Base-by-base conservation (phyloP, 2,113 vertebrate genomes). In the Morone saxatilis region DNA sequence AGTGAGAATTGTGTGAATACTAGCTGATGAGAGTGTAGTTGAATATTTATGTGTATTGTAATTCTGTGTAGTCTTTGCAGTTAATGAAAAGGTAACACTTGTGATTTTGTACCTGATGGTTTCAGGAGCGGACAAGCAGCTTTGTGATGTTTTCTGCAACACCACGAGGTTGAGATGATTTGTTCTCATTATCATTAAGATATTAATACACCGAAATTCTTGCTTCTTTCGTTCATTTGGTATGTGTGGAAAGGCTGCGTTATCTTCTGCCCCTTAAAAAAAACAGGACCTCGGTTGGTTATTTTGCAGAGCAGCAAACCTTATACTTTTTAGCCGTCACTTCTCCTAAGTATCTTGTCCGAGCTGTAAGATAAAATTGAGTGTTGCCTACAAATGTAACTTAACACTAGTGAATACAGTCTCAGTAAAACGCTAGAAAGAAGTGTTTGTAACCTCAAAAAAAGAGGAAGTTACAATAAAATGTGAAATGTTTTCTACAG, bases 41-140 rank as follows among this genome's bases (percentile, higher is more conserved):
- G 50, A 80, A 76, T 83, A 86, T 78, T 51, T 83, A 25, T 76
- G 54, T 88, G 85, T 83, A 50, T 63, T 25, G 84, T 88, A 71
- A 73, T 84, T 87, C 45, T 74, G 72, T 91, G 71, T 90, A 38
- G 81, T 77, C 53, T 81, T 86, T 84, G 79, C 70, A 51, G 66
- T 84, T 53, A 7, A 74, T 76, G 81, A 59, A 80, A 87, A 82
- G 86, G 71, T 85, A 72, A 78, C 76, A 74, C 71, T 88, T 86
- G 88, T 90, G 88, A 78, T 79, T 84, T 81, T 56, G 66, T 85
- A 79, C 62, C 73, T 89, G 53, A 38, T 76, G 81, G 59, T 75
- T 36, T 85, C 61, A 54, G 20, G 57, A 4, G 48, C 63, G 53
- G 73, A 19, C 25, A 50, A 31, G 47, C 3, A 9, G 40, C 47